Percentiles rank a stretch among this genome's conserved stretches.
phyloP scores from a whole-genome alignment of 2,888 invertebrate genomes.

The Eristalinus sepulchralis region DNA sequence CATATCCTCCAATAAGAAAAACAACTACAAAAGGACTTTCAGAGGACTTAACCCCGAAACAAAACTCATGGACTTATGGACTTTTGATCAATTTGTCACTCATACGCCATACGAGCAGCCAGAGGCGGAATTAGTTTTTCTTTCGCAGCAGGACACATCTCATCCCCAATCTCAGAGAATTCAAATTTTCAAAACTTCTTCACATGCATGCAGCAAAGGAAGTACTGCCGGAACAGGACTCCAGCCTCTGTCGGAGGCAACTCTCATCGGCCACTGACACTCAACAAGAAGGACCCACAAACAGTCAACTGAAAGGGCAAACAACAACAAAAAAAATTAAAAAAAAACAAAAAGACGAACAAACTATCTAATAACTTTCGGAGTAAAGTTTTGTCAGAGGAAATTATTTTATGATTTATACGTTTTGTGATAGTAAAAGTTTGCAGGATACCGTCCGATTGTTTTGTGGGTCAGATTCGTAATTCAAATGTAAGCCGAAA shows the following conservation, averaged over 20 bases:
- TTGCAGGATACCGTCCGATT: conserved; percentile 53
- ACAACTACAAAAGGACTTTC: neutral
- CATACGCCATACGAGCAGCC: conserved; percentile 17
- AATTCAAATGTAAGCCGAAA: conserved; percentile 56
- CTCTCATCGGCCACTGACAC: conserved; percentile 14
- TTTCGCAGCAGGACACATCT: conserved; percentile 16
- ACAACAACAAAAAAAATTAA: neutral
- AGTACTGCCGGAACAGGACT: neutral
- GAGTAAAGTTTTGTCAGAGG: conserved; percentile 61
- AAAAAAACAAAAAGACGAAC: conserved; percentile 22
- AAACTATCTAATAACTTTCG: conserved; percentile 64
- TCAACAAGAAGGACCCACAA: conserved; percentile 7
- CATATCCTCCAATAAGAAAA: neutral
- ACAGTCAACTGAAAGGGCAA: neutral
- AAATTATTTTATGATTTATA: conserved; percentile 71
- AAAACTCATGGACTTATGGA: conserved; percentile 11
- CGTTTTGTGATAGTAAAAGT: conserved; percentile 70
- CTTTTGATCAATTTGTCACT: conserved; percentile 50
- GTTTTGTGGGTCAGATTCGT: conserved; percentile 69
- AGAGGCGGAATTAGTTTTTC: conserved; percentile 22
- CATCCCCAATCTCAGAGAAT: conserved; percentile 14
- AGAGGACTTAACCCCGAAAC: neutral
- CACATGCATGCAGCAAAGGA: neutral
- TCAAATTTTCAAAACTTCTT: conserved; percentile 44
- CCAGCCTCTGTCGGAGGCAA: neutral